These are phyloP conservation scores for Drosophila persimilis DNA, from an alignment of 1,140 invertebrate species.

Conservation along the genomic window DNA sequence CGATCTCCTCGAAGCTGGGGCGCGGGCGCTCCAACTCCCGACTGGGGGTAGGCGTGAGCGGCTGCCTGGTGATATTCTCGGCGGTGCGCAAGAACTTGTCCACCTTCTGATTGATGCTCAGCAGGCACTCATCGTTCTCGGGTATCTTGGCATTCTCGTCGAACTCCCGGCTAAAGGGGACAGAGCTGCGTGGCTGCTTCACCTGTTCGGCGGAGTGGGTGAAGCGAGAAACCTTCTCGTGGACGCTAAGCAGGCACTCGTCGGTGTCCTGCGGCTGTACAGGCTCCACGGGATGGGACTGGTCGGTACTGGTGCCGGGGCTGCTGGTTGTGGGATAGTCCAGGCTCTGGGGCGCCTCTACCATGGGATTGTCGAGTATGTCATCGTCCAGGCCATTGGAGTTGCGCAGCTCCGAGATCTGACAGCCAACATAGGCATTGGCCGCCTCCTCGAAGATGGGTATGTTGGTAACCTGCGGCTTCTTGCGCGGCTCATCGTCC, in stretches of 20 bases:
- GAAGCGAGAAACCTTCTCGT: conserved; percentile 86
- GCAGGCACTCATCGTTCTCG: conserved; percentile 86
- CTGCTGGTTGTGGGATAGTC: conserved; percentile 48
- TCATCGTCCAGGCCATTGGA: conserved; percentile 63
- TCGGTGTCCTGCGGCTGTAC: conserved; percentile 39
- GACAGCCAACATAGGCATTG: conserved; percentile 75
- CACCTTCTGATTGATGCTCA: conserved; percentile 88
- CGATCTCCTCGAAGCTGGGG: conserved; percentile 84
- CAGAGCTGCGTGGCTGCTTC: conserved; percentile 74
- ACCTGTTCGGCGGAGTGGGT: conserved; percentile 82
- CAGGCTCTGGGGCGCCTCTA: conserved; percentile 72
- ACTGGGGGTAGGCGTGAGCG: conserved; percentile 69
- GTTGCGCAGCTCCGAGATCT: conserved; percentile 73
- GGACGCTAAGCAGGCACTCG: conserved; percentile 85
- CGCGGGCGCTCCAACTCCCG: conserved; percentile 84
- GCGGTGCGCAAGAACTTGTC: conserved; percentile 86
- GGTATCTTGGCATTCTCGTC: conserved; percentile 83
- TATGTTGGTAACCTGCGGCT: conserved; percentile 81
- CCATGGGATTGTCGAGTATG: conserved; percentile 67
- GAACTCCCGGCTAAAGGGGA: conserved; percentile 67
- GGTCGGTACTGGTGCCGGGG: background rate
- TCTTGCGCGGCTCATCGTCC: conserved; percentile 85
- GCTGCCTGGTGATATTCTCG: conserved; percentile 84
- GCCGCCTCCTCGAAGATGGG: conserved; percentile 81
- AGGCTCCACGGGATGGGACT: no score